These are phyloP conservation scores for Meiosimyza decipiens DNA, from an alignment of 2,888 invertebrate genomes.

Conservation along the genomic window DNA sequence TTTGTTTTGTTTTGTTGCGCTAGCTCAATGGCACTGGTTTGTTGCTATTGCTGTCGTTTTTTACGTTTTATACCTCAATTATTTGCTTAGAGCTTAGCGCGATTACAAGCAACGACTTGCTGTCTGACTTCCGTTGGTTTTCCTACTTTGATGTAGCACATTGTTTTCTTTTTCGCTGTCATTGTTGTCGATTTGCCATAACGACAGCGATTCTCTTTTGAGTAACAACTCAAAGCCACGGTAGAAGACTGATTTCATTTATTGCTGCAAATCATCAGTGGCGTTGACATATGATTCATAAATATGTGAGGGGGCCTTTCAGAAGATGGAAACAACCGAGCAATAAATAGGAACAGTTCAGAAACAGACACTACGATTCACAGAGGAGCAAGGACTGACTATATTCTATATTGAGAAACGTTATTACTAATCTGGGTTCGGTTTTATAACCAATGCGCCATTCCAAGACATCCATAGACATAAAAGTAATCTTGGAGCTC, in stretches of 20 bases:
- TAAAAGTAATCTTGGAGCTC: no score
- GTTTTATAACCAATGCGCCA: no score
- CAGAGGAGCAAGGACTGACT: no score
- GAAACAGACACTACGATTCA: no score
- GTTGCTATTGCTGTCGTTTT: constrained; percentile 14
- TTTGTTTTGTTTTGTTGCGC: background rate
- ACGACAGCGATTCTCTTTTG: background rate
- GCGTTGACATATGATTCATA: background rate
- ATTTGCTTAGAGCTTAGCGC: constrained; percentile 42
- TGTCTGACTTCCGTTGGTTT: constrained; percentile 50
- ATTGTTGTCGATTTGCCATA: background rate
- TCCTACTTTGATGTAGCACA: constrained; percentile 25
- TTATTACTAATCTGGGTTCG: no score
- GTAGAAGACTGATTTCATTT: no score
- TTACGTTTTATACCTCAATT: constrained; percentile 26
- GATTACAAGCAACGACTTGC: constrained; percentile 46
- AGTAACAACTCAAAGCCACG: no score
- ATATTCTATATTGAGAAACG: no score
- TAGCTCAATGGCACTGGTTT: background rate
- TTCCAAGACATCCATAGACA: no score
- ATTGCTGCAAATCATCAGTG: background rate
- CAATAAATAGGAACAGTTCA: no score
- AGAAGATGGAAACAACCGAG: no score
- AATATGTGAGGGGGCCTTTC: no score
- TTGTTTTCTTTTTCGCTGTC: constrained; percentile 11